Percentiles rank a stretch among this genome's conserved stretches.
phyloP scores from a whole-genome alignment of 2,888 invertebrate species.

The Carterocephalus palaemon region DNA sequence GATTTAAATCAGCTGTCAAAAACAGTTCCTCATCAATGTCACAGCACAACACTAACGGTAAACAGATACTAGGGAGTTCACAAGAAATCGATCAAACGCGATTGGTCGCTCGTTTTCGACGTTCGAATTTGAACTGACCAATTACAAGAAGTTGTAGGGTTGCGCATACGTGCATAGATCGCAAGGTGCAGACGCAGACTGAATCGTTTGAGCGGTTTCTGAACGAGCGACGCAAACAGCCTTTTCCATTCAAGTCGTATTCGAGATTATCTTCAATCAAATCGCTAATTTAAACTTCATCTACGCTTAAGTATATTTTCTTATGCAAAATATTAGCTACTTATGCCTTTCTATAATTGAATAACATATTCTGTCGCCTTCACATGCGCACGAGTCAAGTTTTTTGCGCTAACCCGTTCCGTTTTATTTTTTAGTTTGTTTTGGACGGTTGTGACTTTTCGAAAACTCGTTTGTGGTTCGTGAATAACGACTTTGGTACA shows the following conservation, averaged over 20 bases:
- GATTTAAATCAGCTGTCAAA: conserved; percentile 34
- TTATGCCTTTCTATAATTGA: conserved; percentile 38
- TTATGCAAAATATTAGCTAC: conserved; percentile 14
- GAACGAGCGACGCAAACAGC: conserved; percentile 60
- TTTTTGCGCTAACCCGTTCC: conserved; percentile 56
- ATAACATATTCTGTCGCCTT: conserved; percentile 60
- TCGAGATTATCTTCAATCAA: conserved; percentile 46
- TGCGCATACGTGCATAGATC: conserved; percentile 55
- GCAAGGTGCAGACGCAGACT: conserved; percentile 62
- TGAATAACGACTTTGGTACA: conserved; percentile 12
- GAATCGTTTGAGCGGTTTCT: conserved; percentile 54
- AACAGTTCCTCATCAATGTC: conserved; percentile 50
- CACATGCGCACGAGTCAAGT: conserved; percentile 68
- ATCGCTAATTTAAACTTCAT: conserved; percentile 41
- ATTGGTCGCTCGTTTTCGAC: conserved; percentile 60
- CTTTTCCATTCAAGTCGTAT: conserved; percentile 64
- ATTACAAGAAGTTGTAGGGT: conserved; percentile 38
- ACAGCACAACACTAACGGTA: conserved; percentile 66
- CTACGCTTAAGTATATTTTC: conserved; percentile 16
- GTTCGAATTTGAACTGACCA: conserved; percentile 63
- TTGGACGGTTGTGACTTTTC: conserved; percentile 34
- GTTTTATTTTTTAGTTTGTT: conserved; percentile 49
- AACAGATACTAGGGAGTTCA: conserved; percentile 60
- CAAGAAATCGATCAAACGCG: conserved; percentile 67
- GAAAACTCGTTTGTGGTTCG: conserved; percentile 26